Evolutionary conservation across 2,113 vertebrate genomes (phyloP), one percentile per base, ranked within the genome.

Genomic region (Ophthalmotilapia sp.): DNA sequence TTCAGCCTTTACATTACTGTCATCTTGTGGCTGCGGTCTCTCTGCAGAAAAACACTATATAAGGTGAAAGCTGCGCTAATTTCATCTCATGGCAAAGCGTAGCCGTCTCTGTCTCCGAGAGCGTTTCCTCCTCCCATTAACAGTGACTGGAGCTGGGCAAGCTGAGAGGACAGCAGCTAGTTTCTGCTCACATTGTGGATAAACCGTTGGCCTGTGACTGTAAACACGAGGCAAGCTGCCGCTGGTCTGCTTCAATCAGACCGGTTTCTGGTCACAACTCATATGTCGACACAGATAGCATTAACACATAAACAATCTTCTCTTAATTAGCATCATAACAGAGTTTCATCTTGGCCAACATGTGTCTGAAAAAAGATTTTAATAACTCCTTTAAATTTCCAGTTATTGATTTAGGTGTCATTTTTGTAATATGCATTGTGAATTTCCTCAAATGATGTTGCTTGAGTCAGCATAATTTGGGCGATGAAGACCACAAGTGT

Each of bases 341-440:
- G 29, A 33, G 60, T n/a, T 65, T 65, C 60, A 38, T 2, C 60
- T 65, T 0, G 10, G 33, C 6, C 60, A n/a, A 65, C 10, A 2
- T n/a, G 9, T 65, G 6, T 65, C 17, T 65, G 60, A 65, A 65
- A 36, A 36, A 65, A n/a, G 10, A 36, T 65, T 65, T 12, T 36
- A 36, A 65, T 12, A 0, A 0, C 60, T 12, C 60, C 60, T 65
- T 65, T 62, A 62, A 0, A 62, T 65, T 36, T 65, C 10, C 60
- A 65, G 6, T 65, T n/a, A 38, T n/a, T 3, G 4, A 65, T 0
- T 62, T 36, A 36, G 15, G 9, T 36, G 29, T 62, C 10, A 8
- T 65, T 38, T 65, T 65, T 13, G 0, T 65, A 65, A 36, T 65
- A 65, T 36, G 2, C 9, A 17, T 7, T 49, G 15, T n/a, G 45